Evolutionary conservation across 30 jellyfish, hydroid and myxozoan genomes (phyloP).

Genomic region (Aurelia sp.): DNA sequence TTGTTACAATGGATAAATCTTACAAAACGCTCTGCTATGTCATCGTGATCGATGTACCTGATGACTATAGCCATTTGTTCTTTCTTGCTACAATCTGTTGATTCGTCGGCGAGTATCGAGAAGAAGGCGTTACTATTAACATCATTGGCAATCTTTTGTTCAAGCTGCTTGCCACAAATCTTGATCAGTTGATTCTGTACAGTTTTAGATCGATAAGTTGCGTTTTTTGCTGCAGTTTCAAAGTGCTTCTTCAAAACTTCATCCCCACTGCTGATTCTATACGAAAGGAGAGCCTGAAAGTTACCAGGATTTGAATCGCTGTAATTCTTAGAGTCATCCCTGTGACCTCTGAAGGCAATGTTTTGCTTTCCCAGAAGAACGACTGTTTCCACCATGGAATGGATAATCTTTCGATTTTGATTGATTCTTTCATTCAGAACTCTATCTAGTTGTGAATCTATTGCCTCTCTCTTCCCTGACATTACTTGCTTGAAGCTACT

Average conservation of each 20-base stretch:
- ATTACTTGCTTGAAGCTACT: constrained; percentile 6
- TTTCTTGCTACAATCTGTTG: constrained; percentile 39
- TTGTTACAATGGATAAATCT: constrained; percentile 36
- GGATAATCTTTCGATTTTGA: constrained; percentile 2
- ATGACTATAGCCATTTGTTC: constrained; percentile 49
- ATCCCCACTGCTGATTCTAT: constrained; percentile 64
- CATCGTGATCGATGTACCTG: constrained; percentile 22
- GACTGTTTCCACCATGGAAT: constrained; percentile 40
- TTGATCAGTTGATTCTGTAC: constrained; percentile 50
- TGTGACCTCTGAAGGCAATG: not conserved
- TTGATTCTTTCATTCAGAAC: constrained; percentile 1
- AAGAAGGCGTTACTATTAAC: not conserved
- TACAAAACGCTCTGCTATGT: constrained; percentile 27
- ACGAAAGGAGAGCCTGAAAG: constrained; percentile 63
- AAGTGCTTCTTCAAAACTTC: constrained; percentile 43
- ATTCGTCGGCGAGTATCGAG: constrained; percentile 58
- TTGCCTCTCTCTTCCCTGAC: constrained; percentile 18
- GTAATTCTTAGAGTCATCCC: constrained; percentile 13
- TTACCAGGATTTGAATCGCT: constrained; percentile 50
- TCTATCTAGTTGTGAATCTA: constrained; percentile 5
- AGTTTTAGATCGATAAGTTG: constrained; percentile 64
- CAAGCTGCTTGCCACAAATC: constrained; percentile 52
- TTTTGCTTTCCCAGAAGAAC: constrained; percentile 29
- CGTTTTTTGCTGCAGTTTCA: constrained; percentile 52
- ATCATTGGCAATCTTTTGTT: not conserved